Percentiles rank a stretch among this genome's conserved stretches.
Evolutionary conservation across 2,888 invertebrate species (phyloP).

Genomic region (Lapara coniferarum): DNA sequence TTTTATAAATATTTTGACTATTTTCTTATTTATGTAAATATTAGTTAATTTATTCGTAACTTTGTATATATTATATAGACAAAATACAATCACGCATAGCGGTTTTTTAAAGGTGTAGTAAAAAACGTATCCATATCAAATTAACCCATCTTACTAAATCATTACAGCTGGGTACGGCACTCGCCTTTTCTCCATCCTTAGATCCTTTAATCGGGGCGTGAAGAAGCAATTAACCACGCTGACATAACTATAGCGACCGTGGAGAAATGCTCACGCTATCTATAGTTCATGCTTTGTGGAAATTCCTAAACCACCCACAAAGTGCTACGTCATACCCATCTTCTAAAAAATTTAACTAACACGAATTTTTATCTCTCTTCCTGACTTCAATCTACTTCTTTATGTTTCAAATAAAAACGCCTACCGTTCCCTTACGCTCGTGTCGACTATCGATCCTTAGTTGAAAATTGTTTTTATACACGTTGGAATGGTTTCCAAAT

Average conservation of each 20-base stretch:
- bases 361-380: not conserved
- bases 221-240: not conserved
- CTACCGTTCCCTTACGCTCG: not conserved
- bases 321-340: not conserved
- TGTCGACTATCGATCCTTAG: constrained; percentile 19
- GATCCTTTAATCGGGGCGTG: constrained; percentile 4
- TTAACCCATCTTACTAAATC: not conserved
- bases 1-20: too few species aligned
- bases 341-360: not conserved
- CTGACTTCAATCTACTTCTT: not conserved
- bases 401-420: not conserved
- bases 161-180: not conserved
- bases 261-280: constrained; percentile 1
- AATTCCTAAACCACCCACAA: not conserved
- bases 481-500: constrained; percentile 34
- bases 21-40: too few species aligned
- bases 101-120: too few species aligned
- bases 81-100: too few species aligned
- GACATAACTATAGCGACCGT: not conserved
- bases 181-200: not conserved
- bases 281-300: not conserved
- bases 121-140: constrained; percentile 2
- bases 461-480: constrained; percentile 30
- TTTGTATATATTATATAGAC: too few species aligned
- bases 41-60: too few species aligned